Conservation (phyloP, 2,888 invertebrate species). For the Elegia similella region DNA sequence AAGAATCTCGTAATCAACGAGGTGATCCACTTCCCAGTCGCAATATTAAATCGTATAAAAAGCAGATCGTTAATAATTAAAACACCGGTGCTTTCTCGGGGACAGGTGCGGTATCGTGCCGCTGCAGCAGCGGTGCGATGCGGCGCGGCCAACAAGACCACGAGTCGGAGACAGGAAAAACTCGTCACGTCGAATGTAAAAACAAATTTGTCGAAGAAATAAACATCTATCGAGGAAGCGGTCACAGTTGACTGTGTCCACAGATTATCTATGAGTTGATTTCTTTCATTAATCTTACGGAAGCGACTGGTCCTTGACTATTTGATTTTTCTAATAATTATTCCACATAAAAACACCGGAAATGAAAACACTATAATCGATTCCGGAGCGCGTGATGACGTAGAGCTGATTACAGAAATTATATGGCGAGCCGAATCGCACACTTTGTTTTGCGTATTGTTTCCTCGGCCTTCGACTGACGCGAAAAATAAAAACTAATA, state of each 20-base stretch:
- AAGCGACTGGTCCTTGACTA: conserved; percentile 69
- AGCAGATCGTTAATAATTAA: conserved; percentile 73
- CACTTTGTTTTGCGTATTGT: conserved; percentile 77
- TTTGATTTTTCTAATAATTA: conserved; percentile 76
- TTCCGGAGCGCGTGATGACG: conserved; percentile 72
- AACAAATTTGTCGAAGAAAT: conserved; percentile 77
- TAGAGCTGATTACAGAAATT: conserved; percentile 76
- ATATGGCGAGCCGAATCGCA: conserved; percentile 75
- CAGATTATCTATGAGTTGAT: conserved; percentile 70
- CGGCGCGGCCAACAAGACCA: conserved; percentile 51
- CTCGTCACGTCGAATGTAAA: conserved; percentile 67
- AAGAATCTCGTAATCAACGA: conserved; percentile 72
- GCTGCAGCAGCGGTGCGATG: conserved; percentile 25
- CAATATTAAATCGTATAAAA: conserved; percentile 73
- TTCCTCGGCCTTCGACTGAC: conserved; percentile 63
- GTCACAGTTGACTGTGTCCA: conserved; percentile 76
- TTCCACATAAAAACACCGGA: conserved; percentile 75
- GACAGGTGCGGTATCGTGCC: conserved; percentile 48
- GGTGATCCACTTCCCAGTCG: conserved; percentile 74
- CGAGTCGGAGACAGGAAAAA: conserved; percentile 58
- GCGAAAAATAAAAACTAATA: conserved; percentile 77
- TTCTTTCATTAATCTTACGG: conserved; percentile 63
- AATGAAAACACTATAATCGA: conserved; percentile 77
- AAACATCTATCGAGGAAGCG: conserved; percentile 74
- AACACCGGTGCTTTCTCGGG: conserved; percentile 60